Percentiles rank a stretch among this genome's conserved stretches.
These are phyloP conservation scores for Hemistola chrysoprasaria DNA, from an alignment of 2,888 invertebrate species.

Conservation along the genomic window DNA sequence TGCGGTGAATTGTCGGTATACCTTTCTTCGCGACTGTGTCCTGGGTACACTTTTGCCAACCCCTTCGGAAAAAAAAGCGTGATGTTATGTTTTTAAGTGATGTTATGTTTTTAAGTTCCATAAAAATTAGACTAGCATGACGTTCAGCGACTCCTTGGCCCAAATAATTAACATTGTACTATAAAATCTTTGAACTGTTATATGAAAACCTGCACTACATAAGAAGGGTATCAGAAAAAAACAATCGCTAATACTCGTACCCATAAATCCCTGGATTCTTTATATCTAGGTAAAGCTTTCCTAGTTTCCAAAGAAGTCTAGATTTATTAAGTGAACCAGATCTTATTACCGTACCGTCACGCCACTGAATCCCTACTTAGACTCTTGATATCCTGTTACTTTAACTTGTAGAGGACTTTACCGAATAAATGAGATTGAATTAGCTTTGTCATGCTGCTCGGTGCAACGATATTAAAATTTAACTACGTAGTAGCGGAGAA, in stretches of 20 bases:
- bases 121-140: too few relatives aligned
- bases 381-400: slow-evolving; percentile 12
- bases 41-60: too few relatives aligned
- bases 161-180: too few relatives aligned
- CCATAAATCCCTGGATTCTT: neutral
- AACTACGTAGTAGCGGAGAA: too few relatives aligned
- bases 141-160: too few relatives aligned
- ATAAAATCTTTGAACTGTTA: too few relatives aligned
- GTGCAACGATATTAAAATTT: neutral
- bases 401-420: slow-evolving; percentile 12
- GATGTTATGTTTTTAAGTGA: too few relatives aligned
- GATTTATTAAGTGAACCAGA: slow-evolving; percentile 12
- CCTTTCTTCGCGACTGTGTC: too few relatives aligned
- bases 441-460: slow-evolving; percentile 8
- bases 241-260: slow-evolving; percentile 2
- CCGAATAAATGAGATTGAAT: slow-evolving; percentile 11
- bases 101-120: too few relatives aligned
- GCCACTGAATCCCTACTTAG: slow-evolving; percentile 8
- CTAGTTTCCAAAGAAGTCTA: slow-evolving; percentile 3
- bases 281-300: neutral
- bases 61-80: too few relatives aligned
- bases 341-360: slow-evolving; percentile 11
- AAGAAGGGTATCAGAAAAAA: slow-evolving; percentile 1
- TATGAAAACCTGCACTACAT: too few relatives aligned
- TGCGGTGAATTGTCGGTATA: too few relatives aligned